phyloP scores from a whole-genome alignment of 2,113 vertebrate species.

The Falco punctatus region DNA sequence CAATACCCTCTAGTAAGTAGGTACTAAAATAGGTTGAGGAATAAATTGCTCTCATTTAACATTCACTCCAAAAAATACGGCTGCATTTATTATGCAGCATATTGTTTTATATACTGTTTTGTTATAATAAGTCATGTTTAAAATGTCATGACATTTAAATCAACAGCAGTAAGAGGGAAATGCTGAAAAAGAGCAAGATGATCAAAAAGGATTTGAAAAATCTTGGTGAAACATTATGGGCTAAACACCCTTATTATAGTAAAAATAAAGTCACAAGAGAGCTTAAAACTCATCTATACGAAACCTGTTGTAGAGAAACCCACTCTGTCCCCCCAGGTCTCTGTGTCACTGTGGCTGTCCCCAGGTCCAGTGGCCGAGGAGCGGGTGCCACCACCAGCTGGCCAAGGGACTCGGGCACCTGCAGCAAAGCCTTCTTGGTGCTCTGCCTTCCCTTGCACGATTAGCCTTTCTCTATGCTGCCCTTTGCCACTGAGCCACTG shows the following conservation, averaged over 20 bases:
- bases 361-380: background rate
- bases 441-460: background rate
- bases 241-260: background rate
- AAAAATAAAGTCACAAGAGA: background rate
- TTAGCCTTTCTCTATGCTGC: background rate
- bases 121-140: slow-evolving; percentile 73
- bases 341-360: background rate
- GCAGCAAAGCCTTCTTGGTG: background rate
- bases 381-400: background rate
- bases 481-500: background rate
- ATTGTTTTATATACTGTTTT: slow-evolving; percentile 68
- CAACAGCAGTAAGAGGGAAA: slow-evolving; percentile 64
- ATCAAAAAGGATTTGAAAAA: slow-evolving; percentile 54
- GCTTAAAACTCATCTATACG: background rate
- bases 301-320: background rate
- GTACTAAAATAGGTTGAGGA: slow-evolving; percentile 48
- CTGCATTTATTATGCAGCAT: slow-evolving; percentile 53
- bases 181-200: slow-evolving; percentile 41
- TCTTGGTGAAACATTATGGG: background rate
- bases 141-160: slow-evolving; percentile 76
- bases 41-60: slow-evolving; percentile 64
- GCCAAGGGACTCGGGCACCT: background rate
- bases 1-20: slow-evolving; percentile 18
- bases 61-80: slow-evolving; percentile 58
- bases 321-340: background rate